Base-by-base conservation (phyloP, 2,113 vertebrate genomes). In the Plecturocebus donacophilus region DNA sequence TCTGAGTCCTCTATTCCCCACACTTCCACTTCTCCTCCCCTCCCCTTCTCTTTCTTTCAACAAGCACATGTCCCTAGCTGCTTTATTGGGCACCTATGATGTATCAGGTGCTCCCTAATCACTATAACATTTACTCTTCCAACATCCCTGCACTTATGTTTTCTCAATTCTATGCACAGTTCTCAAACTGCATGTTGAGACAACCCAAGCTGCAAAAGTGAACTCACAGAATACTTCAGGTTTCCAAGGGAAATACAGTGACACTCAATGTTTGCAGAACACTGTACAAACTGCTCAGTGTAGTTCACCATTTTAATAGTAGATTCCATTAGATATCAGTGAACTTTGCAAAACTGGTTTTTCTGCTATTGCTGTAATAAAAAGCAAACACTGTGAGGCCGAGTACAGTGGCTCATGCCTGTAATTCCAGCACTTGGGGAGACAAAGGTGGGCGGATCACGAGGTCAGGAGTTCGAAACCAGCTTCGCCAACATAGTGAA, bases 221-320 rank as follows among this genome's bases (percentile, higher is more conserved):
- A 79, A 20, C 16, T 73, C 71, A 71, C 2, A 16, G 20, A n/a
- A 42, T 11, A 76, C 32, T 49, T 70, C 45, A 79, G 16, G 35
- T 89, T 47, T 87, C 82, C 90, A 61, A 86, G 49, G 47, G 70
- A 93, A 79, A 64, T 64, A 49, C 25, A 68, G 66, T 25, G 45
- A 85, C 14, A 14, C 13, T 56, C 19, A 3, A 56, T 14, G 17
- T 23, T 49, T 23, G 4, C n/a, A 23, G 6, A 30, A 66, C 47
- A 77, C 19, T 8, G 19, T 11, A 61, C n/a, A 42, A 90, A 85
- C 80, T 61, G 49, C 81, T 94, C 14, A 19, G 52, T 21, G 35
- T 20, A n/a, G 19, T 38, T 90, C 64, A 73, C 56, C 80, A 30
- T 81, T 84, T 84, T 52, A 75, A 68, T 38, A 58, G 12, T 16